Base-by-base conservation (phyloP, 2,113 vertebrate genomes). In the Suncus etruscus region DNA sequence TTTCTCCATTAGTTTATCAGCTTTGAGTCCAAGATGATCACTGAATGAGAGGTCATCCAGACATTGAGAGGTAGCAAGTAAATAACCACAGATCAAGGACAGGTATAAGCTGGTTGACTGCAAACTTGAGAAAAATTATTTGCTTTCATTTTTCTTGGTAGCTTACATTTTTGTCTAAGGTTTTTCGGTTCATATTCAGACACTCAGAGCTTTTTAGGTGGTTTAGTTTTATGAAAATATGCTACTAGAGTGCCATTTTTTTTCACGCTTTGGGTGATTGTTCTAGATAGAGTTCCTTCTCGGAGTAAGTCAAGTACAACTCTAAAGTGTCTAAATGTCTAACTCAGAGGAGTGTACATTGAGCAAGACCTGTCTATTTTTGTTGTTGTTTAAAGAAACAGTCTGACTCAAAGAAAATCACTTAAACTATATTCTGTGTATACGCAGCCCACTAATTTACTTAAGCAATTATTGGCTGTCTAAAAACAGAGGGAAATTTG, bases 281-380 rank as follows among this genome's bases (percentile, higher is more conserved):
- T 81, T 95, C 87, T 91, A 92, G 72, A 95, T 91, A 92, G 72
- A 95, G 89, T 89, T 89, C 50, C 51, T 87, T 75, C 65, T 94
- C 79, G 92, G 79, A 84, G 32, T 92, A 80, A 54, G 54, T 94
- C 29, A 80, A 73, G 29, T 47, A 54, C 27, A 65, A 58, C 45
- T 90, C 88, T 83, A 91, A 92, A 85, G 90, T 91, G 79, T n/a
- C 51, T 76, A 92, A 85, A 92, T 91, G 79, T n/a, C 51, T 76
- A 72, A 91, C 24, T 61, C 12, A 54, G 51, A 58, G 45, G 11
- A 12, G 20, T 29, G 3, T 89, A 22, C 24, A 12, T 39, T 89
- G 66, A 88, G 12, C 78, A 83, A 95, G 76, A 78, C 76, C 29
- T 91, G 25, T 61, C 87, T n/a, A 50, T 73, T 85, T 74, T 80